Conservation (phyloP, 64 coral and sea anemone species). For the Montipora sp. region DNA sequence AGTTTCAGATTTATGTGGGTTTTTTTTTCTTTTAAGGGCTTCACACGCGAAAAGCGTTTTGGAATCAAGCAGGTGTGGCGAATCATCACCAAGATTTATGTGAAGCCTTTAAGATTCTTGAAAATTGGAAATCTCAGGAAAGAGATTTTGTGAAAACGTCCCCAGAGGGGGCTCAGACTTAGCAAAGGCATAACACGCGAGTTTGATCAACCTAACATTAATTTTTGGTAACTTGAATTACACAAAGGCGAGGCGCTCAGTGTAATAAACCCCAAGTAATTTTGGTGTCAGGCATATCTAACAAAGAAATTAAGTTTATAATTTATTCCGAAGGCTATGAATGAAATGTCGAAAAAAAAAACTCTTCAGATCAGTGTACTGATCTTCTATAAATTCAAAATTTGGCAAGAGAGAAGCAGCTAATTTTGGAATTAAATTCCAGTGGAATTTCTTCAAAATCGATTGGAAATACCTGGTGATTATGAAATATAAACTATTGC, state of each 20-base stretch:
- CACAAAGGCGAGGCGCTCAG: background rate
- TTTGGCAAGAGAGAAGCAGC: background rate
- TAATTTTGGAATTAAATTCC: background rate
- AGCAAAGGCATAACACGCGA: background rate
- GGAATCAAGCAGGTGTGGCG: conserved; percentile 19
- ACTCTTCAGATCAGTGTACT: background rate
- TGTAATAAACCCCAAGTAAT: background rate
- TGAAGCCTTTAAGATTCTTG: no score
- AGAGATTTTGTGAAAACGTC: no score
- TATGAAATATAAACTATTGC: no score
- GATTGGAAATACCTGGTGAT: background rate
- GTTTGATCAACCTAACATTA: background rate
- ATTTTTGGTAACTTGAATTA: background rate
- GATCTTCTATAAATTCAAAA: background rate
- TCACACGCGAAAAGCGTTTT: background rate
- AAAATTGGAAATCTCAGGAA: no score
- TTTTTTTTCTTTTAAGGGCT: background rate
- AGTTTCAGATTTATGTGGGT: background rate
- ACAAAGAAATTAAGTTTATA: conserved; percentile 51
- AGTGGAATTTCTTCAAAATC: background rate
- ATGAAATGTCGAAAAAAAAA: background rate
- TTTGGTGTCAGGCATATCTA: background rate
- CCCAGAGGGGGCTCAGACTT: background rate
- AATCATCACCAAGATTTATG: background rate
- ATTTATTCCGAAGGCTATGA: conserved; percentile 35